These are phyloP conservation scores for Tragulus kanchil DNA, from an alignment of 2,113 vertebrate genomes.

Conservation along the genomic window DNA sequence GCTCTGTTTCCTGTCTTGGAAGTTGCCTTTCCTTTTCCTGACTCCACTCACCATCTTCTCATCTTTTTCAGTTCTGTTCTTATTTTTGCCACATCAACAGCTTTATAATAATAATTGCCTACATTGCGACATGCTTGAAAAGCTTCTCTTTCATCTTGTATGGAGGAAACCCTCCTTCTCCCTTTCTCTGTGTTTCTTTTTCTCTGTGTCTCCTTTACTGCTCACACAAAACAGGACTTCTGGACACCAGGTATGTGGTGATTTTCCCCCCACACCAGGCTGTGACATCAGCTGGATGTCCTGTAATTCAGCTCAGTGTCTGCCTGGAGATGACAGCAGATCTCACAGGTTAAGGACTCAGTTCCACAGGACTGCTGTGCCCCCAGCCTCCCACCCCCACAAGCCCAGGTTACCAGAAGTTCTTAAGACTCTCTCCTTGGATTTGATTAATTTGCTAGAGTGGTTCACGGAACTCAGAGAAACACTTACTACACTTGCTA, in stretches of 20 bases:
- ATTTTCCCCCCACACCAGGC: background rate
- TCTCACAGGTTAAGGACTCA: background rate
- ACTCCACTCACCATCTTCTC: background rate
- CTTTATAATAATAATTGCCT: rapidly evolving
- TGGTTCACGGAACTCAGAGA: background rate
- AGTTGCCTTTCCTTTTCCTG: background rate
- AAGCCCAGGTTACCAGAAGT: background rate
- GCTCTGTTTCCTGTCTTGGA: background rate
- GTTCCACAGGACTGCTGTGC: background rate
- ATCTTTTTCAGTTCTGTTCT: background rate
- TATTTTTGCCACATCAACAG: background rate
- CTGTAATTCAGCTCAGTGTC: background rate
- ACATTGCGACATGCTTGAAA: rapidly evolving
- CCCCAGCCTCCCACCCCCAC: background rate
- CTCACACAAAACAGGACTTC: background rate
- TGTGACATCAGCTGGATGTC: background rate
- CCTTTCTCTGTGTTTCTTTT: background rate
- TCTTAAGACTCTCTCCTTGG: background rate
- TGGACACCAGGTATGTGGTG: background rate
- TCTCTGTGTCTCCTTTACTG: background rate
- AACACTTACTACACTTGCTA: background rate
- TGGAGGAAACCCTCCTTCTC: background rate
- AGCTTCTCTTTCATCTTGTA: background rate
- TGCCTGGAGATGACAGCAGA: background rate
- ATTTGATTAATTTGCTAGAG: background rate